Evolutionary conservation across 2,113 vertebrate genomes (phyloP).

Genomic region (Hemicordylus capensis): DNA sequence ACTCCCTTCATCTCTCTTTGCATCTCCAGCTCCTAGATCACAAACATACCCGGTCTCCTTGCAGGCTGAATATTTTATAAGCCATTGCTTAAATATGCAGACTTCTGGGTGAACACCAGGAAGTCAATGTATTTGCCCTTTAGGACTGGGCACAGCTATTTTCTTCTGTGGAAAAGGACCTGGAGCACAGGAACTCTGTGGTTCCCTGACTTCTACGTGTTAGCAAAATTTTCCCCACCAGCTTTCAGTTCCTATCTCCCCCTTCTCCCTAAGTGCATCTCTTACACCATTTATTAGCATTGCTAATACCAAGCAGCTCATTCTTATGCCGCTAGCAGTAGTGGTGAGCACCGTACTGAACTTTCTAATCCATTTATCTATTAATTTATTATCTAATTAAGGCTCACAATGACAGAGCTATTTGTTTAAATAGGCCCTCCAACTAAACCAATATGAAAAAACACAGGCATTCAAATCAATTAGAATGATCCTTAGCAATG

Average conservation of each 20-base stretch:
- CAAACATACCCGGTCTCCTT: constrained; percentile 3
- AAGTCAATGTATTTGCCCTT: constrained; percentile 57
- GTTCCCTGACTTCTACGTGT: constrained; percentile 35
- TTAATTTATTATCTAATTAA: constrained; percentile 84
- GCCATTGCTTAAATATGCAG: constrained; percentile 51
- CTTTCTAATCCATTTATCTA: constrained; percentile 80
- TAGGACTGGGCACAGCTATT: constrained; percentile 23
- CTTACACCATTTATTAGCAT: constrained; percentile 57
- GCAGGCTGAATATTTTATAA: constrained; percentile 63
- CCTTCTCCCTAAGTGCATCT: constrained; percentile 38
- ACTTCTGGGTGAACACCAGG: constrained; percentile 37
- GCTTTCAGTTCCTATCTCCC: constrained; percentile 5
- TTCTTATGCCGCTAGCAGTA: constrained; percentile 52
- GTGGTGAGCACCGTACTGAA: constrained; percentile 59
- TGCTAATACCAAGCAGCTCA: constrained; percentile 50
- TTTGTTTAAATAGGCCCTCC: constrained; percentile 79
- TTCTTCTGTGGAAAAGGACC: constrained; percentile 39
- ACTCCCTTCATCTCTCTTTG: neutral
- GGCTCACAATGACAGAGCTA: constrained; percentile 69
- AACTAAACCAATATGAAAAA: constrained; percentile 74
- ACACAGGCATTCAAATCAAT: constrained; percentile 73
- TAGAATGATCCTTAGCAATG: constrained; percentile 66
- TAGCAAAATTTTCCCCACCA: constrained; percentile 30
- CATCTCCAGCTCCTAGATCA: neutral
- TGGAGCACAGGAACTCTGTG: constrained; percentile 41